phyloP scores from a whole-genome alignment of 2,888 invertebrate species.

The Beris chalybata region DNA sequence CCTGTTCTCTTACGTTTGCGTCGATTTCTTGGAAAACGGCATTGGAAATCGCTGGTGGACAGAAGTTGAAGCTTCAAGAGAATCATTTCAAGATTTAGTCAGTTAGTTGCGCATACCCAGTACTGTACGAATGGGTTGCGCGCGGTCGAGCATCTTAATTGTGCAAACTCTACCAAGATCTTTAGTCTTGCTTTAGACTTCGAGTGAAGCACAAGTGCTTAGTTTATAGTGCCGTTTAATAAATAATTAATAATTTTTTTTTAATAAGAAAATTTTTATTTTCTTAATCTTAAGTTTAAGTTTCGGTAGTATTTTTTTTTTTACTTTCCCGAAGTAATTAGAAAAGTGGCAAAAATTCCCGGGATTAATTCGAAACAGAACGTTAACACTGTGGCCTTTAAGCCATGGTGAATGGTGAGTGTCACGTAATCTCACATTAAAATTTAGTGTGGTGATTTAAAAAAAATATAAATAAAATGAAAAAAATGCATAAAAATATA shows the following conservation, averaged over 20 bases:
- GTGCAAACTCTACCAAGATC: constrained; percentile 35
- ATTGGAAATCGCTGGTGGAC: constrained; percentile 6
- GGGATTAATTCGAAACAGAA: constrained; percentile 30
- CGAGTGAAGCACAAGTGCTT: constrained; percentile 51
- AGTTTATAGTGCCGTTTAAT: constrained; percentile 44
- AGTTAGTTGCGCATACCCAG: constrained; percentile 26
- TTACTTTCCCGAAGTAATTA: constrained; percentile 14
- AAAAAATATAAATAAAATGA: neutral
- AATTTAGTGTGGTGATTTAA: constrained; percentile 28
- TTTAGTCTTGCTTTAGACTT: constrained; percentile 57
- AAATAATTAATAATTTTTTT: constrained; percentile 24
- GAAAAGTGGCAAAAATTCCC: constrained; percentile 34
- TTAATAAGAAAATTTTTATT: constrained; percentile 21
- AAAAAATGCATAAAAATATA: constrained; percentile 4
- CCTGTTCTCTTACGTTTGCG: neutral
- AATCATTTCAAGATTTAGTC: constrained; percentile 20
- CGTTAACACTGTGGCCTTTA: constrained; percentile 51
- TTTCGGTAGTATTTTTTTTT: constrained; percentile 26
- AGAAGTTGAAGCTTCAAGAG: constrained; percentile 23
- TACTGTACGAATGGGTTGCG: constrained; percentile 37
- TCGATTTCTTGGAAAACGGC: constrained; percentile 15
- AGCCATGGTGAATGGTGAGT: constrained; percentile 55
- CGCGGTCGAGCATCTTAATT: constrained; percentile 37
- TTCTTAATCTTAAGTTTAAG: constrained; percentile 30
- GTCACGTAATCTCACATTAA: constrained; percentile 30